Evolutionary conservation across 2,888 invertebrate species (phyloP).

Genomic region (Monochamus alternatus): DNA sequence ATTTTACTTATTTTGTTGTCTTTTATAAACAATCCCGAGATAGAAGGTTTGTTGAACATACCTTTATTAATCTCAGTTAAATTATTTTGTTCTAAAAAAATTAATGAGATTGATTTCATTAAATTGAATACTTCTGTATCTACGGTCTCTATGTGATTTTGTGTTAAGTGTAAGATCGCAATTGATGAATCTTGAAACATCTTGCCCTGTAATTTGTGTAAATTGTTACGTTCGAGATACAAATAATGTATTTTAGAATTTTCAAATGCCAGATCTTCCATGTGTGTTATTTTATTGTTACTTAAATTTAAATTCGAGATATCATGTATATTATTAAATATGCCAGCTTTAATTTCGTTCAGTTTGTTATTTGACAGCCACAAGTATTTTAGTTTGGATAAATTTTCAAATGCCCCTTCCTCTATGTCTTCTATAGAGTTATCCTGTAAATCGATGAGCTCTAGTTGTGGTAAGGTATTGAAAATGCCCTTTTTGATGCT

Average conservation of each 20-base stretch:
- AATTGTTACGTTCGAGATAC: background rate
- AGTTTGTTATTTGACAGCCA: slow-evolving; percentile 1
- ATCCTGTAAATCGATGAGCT: background rate
- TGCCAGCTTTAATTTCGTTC: slow-evolving; percentile 6
- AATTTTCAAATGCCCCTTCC: slow-evolving; percentile 3
- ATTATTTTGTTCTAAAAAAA: background rate
- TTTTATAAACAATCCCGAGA: background rate
- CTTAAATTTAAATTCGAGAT: background rate
- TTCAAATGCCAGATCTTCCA: background rate
- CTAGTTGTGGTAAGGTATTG: background rate
- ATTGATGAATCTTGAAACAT: background rate
- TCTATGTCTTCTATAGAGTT: slow-evolving; percentile 12
- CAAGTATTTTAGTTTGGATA: background rate
- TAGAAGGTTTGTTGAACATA: background rate
- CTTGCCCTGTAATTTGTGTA: background rate
- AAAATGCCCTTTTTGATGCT: background rate
- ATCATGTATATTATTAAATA: background rate
- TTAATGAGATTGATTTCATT: background rate
- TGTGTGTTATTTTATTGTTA: background rate
- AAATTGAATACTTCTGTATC: background rate
- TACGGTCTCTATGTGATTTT: background rate
- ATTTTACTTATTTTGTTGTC: slow-evolving; percentile 3
- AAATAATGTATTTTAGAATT: background rate
- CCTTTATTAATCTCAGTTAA: background rate
- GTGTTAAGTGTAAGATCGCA: background rate